Evolutionary conservation across 2,888 invertebrate genomes (phyloP).

Genomic region (Nomada fucata): DNA sequence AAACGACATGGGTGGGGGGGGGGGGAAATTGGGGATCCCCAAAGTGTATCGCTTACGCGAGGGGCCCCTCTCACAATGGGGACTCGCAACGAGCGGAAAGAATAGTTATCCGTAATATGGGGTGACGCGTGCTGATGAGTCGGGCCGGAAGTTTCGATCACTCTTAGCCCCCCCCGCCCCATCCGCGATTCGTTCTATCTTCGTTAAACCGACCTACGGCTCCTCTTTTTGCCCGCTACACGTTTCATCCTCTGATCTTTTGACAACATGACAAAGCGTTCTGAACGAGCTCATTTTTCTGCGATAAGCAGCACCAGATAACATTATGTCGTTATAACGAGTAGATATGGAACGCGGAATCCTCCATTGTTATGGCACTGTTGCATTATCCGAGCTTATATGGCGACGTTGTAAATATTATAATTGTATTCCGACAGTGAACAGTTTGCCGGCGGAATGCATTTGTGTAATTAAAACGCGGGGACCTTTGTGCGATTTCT

Average conservation of each 20-base stretch:
- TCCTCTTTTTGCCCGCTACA: constrained; percentile 7
- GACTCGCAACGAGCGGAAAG: constrained; percentile 80
- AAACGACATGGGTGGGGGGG: constrained; percentile 36
- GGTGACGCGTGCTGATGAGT: constrained; percentile 82
- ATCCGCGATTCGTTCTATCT: constrained; percentile 24
- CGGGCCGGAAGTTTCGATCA: constrained; percentile 81
- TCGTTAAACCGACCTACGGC: constrained; percentile 56
- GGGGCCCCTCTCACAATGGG: constrained; percentile 75
- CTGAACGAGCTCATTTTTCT: constrained; percentile 21
- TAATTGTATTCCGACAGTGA: too few species aligned
- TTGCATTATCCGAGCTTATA: background rate
- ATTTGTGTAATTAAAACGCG: too few species aligned
- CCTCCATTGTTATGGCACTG: background rate
- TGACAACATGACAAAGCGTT: constrained; percentile 14
- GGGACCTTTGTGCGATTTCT: too few species aligned
- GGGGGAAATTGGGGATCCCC: constrained; percentile 61
- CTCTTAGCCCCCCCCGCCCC: constrained; percentile 41
- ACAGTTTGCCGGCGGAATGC: too few species aligned
- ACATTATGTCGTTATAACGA: background rate
- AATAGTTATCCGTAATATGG: constrained; percentile 81
- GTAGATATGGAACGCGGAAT: too few species aligned
- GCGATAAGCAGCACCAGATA: constrained; percentile 6
- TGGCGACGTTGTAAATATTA: background rate
- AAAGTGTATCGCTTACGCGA: constrained; percentile 80
- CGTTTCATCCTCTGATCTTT: constrained; percentile 25